Base-by-base conservation (phyloP, 2,113 vertebrate species). In the Cyanoliseus patagonus region DNA sequence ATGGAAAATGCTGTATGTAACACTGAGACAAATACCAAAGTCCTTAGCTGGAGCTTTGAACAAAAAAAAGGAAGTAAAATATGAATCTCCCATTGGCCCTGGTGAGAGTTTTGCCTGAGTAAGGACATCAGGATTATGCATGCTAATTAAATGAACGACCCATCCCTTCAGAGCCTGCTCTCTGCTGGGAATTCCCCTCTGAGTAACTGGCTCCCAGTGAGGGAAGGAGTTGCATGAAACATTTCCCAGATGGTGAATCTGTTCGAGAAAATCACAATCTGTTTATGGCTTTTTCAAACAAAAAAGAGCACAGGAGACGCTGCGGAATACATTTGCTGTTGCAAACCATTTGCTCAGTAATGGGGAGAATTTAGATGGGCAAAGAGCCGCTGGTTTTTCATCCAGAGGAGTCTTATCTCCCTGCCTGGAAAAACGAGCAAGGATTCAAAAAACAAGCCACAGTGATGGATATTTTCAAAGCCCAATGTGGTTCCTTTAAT, bases 161-260 rank as follows among this genome's bases (percentile, higher is more conserved):
- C 96, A 92, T 96, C 96, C 94, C 95, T 95, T 96, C 95, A 91
- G 94, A 92, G 92, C 7, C 86, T 24, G 77, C 88, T 94, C 88
- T 97, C 94, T 68, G 74, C 94, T 96, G 95, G 95, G 96, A 96
- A 95, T 96, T 96, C 96, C 95, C 95, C 86, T 93, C 95, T 64
- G 94, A 97, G 95, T 93, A 94, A 94, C 90, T 95, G 93, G 96
- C 86, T 96, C 95, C 96, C 96, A 95, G 86, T 64, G 94, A 96
- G 96, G 77, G 73, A 95, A 96, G 74, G 90, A 93, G 86, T 76
- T 95, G 95, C 94, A 96, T 96, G 96, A 96, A 95, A 88, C 93
- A 96, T 96, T 92, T 96, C 94, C 96, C 96, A 97, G 96, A 96
- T 96, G 96, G 96, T 91, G 86, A 94, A 96, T 95, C 94, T 82